phyloP scores from a whole-genome alignment of 2,888 invertebrate species.

The Bugulina stolonifera region DNA sequence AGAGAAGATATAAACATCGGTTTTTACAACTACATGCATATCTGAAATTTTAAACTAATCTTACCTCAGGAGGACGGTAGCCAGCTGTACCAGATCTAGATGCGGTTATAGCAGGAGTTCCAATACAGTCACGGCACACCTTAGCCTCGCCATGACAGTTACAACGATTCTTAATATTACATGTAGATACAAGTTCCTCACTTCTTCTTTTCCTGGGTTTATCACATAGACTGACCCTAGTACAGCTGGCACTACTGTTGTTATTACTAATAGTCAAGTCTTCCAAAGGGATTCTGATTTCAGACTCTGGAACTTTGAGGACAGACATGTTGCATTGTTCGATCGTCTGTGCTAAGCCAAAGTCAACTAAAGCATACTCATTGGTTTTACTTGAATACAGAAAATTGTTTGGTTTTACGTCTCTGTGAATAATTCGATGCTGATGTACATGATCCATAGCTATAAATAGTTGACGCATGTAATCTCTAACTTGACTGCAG shows the following conservation, averaged over 20 bases:
- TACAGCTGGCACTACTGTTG: conserved; percentile 6
- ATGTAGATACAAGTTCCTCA: background rate
- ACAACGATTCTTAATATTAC: conserved; percentile 54
- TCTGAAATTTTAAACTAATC: no score
- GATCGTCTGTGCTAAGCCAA: conserved; percentile 72
- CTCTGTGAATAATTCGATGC: conserved; percentile 78
- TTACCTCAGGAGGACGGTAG: conserved; percentile 75
- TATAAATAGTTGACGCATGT: conserved; percentile 73
- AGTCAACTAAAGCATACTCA: conserved; percentile 69
- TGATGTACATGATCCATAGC: conserved; percentile 75
- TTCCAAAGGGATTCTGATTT: background rate
- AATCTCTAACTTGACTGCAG: conserved; percentile 63
- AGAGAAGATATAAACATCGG: no score
- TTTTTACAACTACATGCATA: no score
- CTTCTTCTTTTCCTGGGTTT: conserved; percentile 11
- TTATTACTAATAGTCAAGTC: conserved; percentile 20
- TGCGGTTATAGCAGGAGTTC: conserved; percentile 55
- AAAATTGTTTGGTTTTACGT: conserved; percentile 87
- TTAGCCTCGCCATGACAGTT: conserved; percentile 64
- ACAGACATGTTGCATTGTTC: conserved; percentile 20
- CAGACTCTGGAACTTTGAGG: background rate
- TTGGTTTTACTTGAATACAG: conserved; percentile 66
- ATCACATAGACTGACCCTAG: conserved; percentile 9
- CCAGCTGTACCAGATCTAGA: conserved; percentile 83
- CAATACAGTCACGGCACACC: conserved; percentile 65